Evolutionary conservation across 1,140 invertebrate genomes (phyloP).

Genomic region (Zaprionus taronus): DNA sequence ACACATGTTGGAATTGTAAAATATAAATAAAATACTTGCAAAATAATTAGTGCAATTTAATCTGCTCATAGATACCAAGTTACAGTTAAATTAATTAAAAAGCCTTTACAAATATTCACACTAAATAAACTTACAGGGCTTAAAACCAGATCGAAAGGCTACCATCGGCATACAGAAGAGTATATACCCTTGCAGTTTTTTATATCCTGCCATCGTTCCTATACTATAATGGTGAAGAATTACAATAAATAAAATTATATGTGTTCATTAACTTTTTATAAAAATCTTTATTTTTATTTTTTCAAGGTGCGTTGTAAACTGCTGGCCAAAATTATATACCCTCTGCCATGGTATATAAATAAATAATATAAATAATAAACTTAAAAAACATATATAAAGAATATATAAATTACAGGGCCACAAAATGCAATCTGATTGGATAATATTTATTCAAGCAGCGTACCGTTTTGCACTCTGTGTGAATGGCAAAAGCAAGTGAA

Average conservation of each 20-base stretch:
- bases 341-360: too few species aligned
- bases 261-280: too few species aligned
- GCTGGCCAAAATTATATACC: too few species aligned
- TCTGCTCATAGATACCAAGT: not conserved
- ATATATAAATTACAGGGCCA: not conserved
- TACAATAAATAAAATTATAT: too few species aligned
- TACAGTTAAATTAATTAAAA: not conserved
- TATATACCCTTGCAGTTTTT: too few species aligned
- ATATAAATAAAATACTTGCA: not conserved
- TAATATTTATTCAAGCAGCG: conserved; percentile 1
- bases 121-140: not conserved
- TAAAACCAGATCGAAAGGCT: too few species aligned
- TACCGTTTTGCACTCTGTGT: not conserved
- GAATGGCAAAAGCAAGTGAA: conserved; percentile 10
- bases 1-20: not conserved
- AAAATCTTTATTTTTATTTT: too few species aligned
- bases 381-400: not conserved
- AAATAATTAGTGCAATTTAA: not conserved
- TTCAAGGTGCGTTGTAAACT: too few species aligned
- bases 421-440: not conserved
- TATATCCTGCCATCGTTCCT: too few species aligned
- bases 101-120: not conserved
- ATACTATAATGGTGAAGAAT: too few species aligned
- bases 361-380: not conserved
- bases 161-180: too few species aligned